These are phyloP conservation scores for Eueides isabella DNA, from an alignment of 1,140 invertebrate genomes.

Conservation along the genomic window DNA sequence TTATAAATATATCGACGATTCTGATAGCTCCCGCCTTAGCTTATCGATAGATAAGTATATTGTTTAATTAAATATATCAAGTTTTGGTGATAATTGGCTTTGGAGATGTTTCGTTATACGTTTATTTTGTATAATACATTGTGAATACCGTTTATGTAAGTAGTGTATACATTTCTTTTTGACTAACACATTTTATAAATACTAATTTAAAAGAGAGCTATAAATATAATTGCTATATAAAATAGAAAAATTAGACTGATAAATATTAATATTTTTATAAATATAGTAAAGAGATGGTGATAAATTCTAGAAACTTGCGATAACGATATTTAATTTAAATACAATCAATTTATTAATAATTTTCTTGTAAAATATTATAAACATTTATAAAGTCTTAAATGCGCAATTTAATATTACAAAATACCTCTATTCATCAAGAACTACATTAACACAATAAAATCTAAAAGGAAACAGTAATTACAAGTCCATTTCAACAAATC, in stretches of 20 bases:
- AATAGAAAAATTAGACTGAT: too few relatives aligned
- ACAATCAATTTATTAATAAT: too few relatives aligned
- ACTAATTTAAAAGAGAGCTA: too few relatives aligned
- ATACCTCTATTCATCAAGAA: background rate
- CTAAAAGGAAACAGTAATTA: constrained; percentile 18
- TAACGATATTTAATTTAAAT: too few relatives aligned
- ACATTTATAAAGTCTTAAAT: too few relatives aligned
- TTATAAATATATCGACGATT: constrained; percentile 50
- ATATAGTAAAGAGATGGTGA: too few relatives aligned
- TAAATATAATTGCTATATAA: too few relatives aligned
- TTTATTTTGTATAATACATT: background rate
- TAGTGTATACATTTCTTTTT: background rate
- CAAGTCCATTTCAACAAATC: constrained; percentile 17
- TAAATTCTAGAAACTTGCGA: too few relatives aligned
- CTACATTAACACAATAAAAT: background rate
- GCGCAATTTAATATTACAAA: background rate
- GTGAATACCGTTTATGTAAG: background rate
- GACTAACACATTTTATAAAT: background rate
- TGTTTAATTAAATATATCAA: constrained; percentile 26
- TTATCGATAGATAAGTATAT: constrained; percentile 35
- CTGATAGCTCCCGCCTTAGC: constrained; percentile 37
- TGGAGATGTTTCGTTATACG: background rate
- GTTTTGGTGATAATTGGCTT: background rate
- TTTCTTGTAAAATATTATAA: too few relatives aligned
- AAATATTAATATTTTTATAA: too few relatives aligned